These are phyloP conservation scores for Galerucella nymphaeae DNA, from an alignment of 2,888 invertebrate genomes.

Conservation along the genomic window DNA sequence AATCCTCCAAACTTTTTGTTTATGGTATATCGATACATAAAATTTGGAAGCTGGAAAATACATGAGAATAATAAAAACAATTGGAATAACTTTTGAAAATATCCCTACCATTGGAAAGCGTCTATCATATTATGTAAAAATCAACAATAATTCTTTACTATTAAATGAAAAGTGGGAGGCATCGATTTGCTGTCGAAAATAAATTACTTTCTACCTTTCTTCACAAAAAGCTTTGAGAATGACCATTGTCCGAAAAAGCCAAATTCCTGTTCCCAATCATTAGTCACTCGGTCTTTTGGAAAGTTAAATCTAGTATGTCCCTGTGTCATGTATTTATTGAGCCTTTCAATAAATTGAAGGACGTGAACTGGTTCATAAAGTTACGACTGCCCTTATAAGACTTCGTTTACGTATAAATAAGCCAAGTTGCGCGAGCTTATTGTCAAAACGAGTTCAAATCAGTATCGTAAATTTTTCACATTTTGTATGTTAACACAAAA, in stretches of 20 bases:
- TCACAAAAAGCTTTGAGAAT: slow-evolving; percentile 9
- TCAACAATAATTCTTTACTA: background rate
- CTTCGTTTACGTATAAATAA: too few relatives aligned
- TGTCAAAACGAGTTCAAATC: too few relatives aligned
- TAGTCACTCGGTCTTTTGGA: slow-evolving; percentile 11
- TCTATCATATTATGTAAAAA: background rate
- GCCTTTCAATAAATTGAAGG: slow-evolving; percentile 5
- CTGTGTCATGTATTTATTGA: slow-evolving; percentile 6
- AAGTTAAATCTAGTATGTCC: slow-evolving; percentile 13
- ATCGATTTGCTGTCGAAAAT: slow-evolving; percentile 10
- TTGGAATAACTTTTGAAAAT: background rate
- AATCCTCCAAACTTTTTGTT: too few relatives aligned
- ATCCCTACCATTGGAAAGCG: background rate
- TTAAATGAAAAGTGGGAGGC: background rate
- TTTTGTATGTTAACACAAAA: too few relatives aligned
- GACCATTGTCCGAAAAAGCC: slow-evolving; percentile 12
- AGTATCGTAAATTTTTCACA: too few relatives aligned
- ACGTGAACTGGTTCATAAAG: too few relatives aligned
- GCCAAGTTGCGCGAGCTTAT: too few relatives aligned
- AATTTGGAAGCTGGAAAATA: too few relatives aligned
- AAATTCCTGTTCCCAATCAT: slow-evolving; percentile 13
- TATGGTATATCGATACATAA: too few relatives aligned
- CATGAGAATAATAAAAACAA: too few relatives aligned
- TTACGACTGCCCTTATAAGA: too few relatives aligned
- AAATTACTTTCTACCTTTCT: slow-evolving; percentile 18